Base-by-base conservation (phyloP, 2,888 invertebrate genomes). In the Ochropleura leucogaster region DNA sequence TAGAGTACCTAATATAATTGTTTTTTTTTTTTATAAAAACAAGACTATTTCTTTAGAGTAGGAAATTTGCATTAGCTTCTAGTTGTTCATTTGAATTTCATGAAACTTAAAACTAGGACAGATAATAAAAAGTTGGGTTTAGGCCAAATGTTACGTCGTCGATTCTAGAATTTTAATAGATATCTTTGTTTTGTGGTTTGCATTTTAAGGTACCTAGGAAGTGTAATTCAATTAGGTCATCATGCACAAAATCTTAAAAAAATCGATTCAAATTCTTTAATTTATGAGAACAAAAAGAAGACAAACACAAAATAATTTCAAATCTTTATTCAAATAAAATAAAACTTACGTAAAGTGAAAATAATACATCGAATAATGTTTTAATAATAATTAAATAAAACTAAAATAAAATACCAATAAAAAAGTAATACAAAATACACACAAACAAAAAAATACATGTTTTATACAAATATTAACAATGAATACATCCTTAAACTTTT, bases 71-170 rank as follows among this genome's bases (percentile, higher is more conserved):
- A 69, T 55, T 47, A 49, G n/a, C 53, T 60, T 30, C 30, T 30
- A 1, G 30, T 30, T 30, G 30, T 30, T 30, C 30, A 30, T 30
- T 44, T 40, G 14, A 40, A 49, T 60, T 60, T 40, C 47, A 49
- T 49, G n/a, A 49, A 73, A 77, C 60, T 64, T 74, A 65, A 70
- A 69, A 73, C 20, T 67, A 67, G 63, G 12, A 30, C 68, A 46
- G 10, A 60, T 9, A 51, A 20, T 55, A 62, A 72, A 78, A 78
- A 18, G 20, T 49, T 77, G 62, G 49, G 44, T 44, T 0, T 42
- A 42, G n/a, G 46, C 51, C 74, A 74, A 79, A 79, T 65, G 42
- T 18, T 14, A 18, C 4, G 0, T 40, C 4, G 0, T 40, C 7
- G 7, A 53, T 47, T 63, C 20, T 12, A 65, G 30, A 62, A 47